Conservation (phyloP, 2,797 vertebrate genomes). For the Podarcis lilfordi region DNA sequence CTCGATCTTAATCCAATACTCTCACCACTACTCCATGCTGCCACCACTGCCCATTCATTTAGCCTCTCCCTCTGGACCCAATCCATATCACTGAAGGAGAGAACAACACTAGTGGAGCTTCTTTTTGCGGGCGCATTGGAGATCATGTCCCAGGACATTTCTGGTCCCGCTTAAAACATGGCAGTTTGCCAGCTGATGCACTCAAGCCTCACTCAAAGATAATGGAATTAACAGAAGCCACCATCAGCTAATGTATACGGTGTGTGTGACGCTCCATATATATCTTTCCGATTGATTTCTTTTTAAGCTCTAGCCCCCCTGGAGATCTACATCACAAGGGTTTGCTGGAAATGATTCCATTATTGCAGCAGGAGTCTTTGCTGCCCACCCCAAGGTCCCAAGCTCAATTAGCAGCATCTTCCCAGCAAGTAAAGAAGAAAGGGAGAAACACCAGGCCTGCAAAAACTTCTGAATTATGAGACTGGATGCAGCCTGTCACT, state of each 20-base stretch:
- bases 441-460: neutral
- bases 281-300: neutral
- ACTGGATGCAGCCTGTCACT: neutral
- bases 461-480: neutral
- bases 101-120: too few relatives aligned
- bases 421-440: neutral
- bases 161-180: neutral
- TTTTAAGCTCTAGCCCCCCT: neutral
- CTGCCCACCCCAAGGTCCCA: neutral
- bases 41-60: too few relatives aligned
- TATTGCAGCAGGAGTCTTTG: neutral
- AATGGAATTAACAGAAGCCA: neutral
- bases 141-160: conserved; percentile 1
- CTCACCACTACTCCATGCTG: too few relatives aligned
- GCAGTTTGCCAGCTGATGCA: neutral
- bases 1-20: too few relatives aligned
- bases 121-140: neutral
- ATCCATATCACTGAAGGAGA: too few relatives aligned
- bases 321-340: neutral
- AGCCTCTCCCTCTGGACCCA: too few relatives aligned
- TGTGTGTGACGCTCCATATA: neutral
- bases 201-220: neutral
- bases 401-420: conserved; percentile 30
- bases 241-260: neutral
- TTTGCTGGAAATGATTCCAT: conserved; percentile 26